Conservation (phyloP, 2,888 invertebrate species). For the Oscheius myriophilus region DNA sequence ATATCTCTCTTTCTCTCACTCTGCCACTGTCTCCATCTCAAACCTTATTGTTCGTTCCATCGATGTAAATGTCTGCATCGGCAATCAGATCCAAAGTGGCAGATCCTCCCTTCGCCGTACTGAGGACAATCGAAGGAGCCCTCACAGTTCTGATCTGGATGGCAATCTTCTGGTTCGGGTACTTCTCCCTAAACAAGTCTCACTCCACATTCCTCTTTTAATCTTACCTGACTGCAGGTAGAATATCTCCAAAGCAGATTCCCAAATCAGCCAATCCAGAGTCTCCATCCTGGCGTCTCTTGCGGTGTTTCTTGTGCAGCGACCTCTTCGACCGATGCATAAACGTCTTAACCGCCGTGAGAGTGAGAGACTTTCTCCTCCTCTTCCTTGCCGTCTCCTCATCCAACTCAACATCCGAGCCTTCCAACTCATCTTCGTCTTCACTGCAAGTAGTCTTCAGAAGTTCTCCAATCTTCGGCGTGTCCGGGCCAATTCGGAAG, state of each 20-base stretch:
- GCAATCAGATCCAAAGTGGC: slow-evolving; percentile 60
- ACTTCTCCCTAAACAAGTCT: slow-evolving; percentile 54
- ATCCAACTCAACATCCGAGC: slow-evolving; percentile 55
- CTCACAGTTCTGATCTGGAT: slow-evolving; percentile 59
- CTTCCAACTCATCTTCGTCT: slow-evolving; percentile 60
- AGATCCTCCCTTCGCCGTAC: slow-evolving; percentile 54
- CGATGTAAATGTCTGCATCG: slow-evolving; percentile 65
- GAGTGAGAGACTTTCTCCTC: slow-evolving; percentile 12
- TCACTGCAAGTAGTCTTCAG: slow-evolving; percentile 68
- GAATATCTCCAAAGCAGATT: slow-evolving; percentile 68
- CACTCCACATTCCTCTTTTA: neutral
- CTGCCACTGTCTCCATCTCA: neutral
- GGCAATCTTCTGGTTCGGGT: slow-evolving; percentile 64
- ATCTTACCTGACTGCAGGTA: slow-evolving; percentile 57
- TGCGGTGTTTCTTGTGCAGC: slow-evolving; percentile 27
- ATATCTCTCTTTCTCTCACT: neutral
- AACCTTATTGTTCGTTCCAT: slow-evolving; percentile 55
- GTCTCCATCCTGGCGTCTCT: slow-evolving; percentile 34
- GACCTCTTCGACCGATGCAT: slow-evolving; percentile 2
- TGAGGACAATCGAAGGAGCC: slow-evolving; percentile 61
- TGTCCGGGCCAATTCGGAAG: slow-evolving; percentile 67
- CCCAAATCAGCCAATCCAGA: slow-evolving; percentile 59
- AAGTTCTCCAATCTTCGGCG: slow-evolving; percentile 68
- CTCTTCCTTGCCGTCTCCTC: slow-evolving; percentile 25
- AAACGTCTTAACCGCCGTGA: slow-evolving; percentile 20